Evolutionary conservation across 1,140 invertebrate species (phyloP), one percentile per base, ranked within the genome.

Genomic region (Venturia canescens): DNA sequence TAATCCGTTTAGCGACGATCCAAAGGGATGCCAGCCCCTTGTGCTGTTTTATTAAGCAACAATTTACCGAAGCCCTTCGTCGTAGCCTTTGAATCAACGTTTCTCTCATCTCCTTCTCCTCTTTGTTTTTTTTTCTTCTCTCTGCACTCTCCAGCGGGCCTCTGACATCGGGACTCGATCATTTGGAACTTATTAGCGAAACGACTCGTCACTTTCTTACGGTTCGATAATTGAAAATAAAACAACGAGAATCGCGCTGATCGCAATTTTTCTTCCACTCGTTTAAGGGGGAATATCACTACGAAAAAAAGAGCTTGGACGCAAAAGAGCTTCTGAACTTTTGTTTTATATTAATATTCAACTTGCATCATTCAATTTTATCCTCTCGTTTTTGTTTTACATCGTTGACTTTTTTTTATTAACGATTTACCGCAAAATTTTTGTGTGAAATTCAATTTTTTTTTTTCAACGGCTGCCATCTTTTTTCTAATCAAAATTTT

Each of bases 41-140:
- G 80, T 79, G 77, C 79, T 86, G 83, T 85, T 88, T 88, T 88
- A 88, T 88, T 84, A 88, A 88, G 85, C 86, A 86, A 83, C 85
- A 81, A 88, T 88, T 86, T 84, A 86, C 84, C 83, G 87, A 88
- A 89, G 87, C 87, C 87, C 83, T 80, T 69, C 75, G 60, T 69
- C 75, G 60, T 71, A 18, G 26, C 18, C 71, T 80, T 31, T 69
- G 21, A 77, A 50, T 67, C 44, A 31, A 31, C 66, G 11, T 69
- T 69, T 31, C 29, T 31, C 29, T 31, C 11, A 80, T 79, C 74
- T 53, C 72, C 77, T 57, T 83, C 74, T 78, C 38, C 53, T 44
- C 74, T 78, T 78, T 66, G 63, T 53, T 76, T 34, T 57, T 75
- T 66, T 75, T 83, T 26, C 13, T 9, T 9, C 13, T 9, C 13